These are phyloP conservation scores for Cosmorhoe ocellata DNA, from an alignment of 2,888 invertebrate species.

Conservation along the genomic window DNA sequence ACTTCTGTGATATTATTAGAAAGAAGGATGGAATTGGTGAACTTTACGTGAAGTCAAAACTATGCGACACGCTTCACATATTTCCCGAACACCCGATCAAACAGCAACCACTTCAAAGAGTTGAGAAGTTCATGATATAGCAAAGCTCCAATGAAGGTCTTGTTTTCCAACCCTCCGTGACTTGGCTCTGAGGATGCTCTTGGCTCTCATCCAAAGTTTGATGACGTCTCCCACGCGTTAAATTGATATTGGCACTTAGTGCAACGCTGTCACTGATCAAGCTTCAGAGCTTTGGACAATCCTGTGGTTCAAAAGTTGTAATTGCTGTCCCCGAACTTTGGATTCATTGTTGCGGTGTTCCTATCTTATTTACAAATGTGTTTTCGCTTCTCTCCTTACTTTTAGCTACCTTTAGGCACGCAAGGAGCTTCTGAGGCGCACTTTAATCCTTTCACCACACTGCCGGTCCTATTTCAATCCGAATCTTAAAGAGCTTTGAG, in stretches of 20 bases:
- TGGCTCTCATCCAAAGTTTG: conserved; percentile 60
- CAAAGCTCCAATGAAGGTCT: conserved; percentile 45
- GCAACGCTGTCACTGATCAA: conserved; percentile 50
- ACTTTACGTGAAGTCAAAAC: background rate
- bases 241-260: conserved; percentile 73
- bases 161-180: conserved; percentile 54
- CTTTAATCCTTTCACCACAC: too few species aligned
- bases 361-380: conserved; percentile 5
- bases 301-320: conserved; percentile 15
- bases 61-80: conserved; percentile 5
- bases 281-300: conserved; percentile 45
- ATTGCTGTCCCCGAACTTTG: conserved; percentile 16
- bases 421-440: too few species aligned
- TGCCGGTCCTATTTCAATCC: conserved; percentile 6
- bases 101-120: conserved; percentile 18
- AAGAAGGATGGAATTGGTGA: too few species aligned
- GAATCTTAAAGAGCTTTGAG: background rate
- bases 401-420: too few species aligned
- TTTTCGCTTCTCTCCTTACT: background rate
- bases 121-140: conserved; percentile 37
- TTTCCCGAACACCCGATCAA: conserved; percentile 19
- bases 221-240: conserved; percentile 65
- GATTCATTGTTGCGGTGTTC: conserved; percentile 16
- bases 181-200: conserved; percentile 49
- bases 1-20: too few species aligned